A percentile compares a stretch with the other conserved stretches of the same genome.
These are phyloP conservation scores for Himantopus leucocephalus DNA, from an alignment of 2,113 vertebrate species.

Conservation along the genomic window DNA sequence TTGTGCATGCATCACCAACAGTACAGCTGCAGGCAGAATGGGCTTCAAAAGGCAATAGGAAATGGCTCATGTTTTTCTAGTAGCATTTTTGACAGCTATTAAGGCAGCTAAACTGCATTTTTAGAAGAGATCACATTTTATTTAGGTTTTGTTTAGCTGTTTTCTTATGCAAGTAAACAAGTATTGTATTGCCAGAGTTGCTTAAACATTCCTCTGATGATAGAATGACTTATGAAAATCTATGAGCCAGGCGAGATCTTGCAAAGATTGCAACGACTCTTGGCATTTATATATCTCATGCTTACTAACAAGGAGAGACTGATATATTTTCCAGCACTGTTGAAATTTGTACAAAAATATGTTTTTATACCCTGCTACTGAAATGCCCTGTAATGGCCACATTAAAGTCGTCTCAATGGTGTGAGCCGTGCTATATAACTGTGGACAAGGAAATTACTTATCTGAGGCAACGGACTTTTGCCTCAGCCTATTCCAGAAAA, in stretches of 20 bases:
- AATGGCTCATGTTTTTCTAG: background rate
- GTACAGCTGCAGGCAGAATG: background rate
- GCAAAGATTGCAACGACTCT: background rate
- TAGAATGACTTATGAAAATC: background rate
- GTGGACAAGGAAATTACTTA: background rate
- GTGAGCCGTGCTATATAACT: background rate
- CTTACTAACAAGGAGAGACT: background rate
- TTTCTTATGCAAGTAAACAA: conserved; percentile 2
- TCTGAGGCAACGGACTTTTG: background rate
- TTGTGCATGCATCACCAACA: background rate
- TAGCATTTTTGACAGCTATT: conserved; percentile 36
- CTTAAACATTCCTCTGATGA: background rate
- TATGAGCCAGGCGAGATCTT: background rate
- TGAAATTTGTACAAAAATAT: background rate
- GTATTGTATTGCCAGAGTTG: background rate
- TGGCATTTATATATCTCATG: background rate
- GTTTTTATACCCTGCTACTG: background rate
- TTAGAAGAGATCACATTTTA: conserved; percentile 3
- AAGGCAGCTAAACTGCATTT: conserved; percentile 21
- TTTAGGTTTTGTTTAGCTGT: conserved; percentile 9
- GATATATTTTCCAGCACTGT: background rate
- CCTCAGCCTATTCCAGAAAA: background rate
- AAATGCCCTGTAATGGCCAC: background rate
- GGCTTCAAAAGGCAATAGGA: background rate
- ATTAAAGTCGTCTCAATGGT: accelerated